Evolutionary conservation across 2,113 vertebrate species (phyloP).

Genomic region (Xerus inauris): DNA sequence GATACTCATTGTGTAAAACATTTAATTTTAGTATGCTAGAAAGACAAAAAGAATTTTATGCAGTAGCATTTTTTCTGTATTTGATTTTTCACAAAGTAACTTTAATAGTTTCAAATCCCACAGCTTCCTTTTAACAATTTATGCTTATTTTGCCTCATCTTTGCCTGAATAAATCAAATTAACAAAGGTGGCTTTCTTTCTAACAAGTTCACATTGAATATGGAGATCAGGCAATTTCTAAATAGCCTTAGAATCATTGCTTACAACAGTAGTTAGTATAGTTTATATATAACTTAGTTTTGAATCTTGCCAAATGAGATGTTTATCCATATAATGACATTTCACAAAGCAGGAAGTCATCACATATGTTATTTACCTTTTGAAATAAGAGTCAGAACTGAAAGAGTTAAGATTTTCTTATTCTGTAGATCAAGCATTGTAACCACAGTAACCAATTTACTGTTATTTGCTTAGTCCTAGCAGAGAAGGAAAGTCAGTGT

Average conservation of each 20-base stretch:
- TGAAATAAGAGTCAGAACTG: constrained; percentile 28
- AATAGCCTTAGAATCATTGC: background rate
- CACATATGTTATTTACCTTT: constrained; percentile 60
- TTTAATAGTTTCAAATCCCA: background rate
- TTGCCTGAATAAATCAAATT: constrained; percentile 13
- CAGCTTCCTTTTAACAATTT: background rate
- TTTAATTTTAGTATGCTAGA: constrained; percentile 21
- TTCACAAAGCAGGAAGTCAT: background rate
- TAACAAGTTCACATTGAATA: background rate
- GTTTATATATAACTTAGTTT: background rate
- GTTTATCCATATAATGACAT: background rate
- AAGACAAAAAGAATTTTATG: background rate
- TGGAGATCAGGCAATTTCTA: background rate
- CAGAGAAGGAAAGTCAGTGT: constrained; percentile 79
- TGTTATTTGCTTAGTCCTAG: constrained; percentile 80
- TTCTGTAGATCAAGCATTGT: constrained; percentile 72
- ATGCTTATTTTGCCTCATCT: constrained; percentile 29
- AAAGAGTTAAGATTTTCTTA: constrained; percentile 78
- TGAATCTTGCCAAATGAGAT: constrained; percentile 6
- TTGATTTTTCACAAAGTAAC: background rate
- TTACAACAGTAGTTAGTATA: background rate
- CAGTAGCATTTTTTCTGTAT: background rate
- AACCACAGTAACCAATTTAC: constrained; percentile 86
- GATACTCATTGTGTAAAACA: background rate
- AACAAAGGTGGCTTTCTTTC: constrained; percentile 11